Base-by-base conservation (phyloP, 2,888 invertebrate species). In the Leptopilina myrica region DNA sequence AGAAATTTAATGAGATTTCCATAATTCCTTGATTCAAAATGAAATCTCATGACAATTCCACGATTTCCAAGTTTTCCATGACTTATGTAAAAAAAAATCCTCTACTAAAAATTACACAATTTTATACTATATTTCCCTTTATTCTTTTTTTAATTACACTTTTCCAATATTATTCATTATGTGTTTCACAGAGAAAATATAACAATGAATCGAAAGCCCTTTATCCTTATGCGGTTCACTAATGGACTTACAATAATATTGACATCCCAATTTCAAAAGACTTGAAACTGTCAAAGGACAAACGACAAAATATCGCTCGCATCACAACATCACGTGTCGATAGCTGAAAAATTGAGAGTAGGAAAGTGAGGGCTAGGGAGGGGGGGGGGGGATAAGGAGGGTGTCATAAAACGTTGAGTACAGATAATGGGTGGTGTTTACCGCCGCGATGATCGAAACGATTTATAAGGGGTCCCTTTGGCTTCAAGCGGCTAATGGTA, bases 351-450 rank as follows among this genome's bases (percentile, higher is more conserved):
- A 73, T 53, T 53, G 76, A 20, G 20, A 20, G 20, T 0, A 1
- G 20, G 20, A 20, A 1, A 20, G 20, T 0, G 20, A 1, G 46
- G 62, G 49, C 20, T 9, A 15, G 62, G n/a, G 73, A 20, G 20
- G 9, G 69, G 15, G 46, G 40, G 49, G 69, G 15, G 46, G 40
- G 49, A 64, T 64, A 76, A 79, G 80, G 79, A 81, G 78, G 56
- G 73, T 26, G 33, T 33, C 73, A 33, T 73, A 73, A 53, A 81
- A 82, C 83, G 83, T 88, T 89, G 89, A 90, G 88, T 89, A 88
- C 82, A 87, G 88, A 89, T 89, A 90, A 89, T 90, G 82, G 88
- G 82, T 85, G 85, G 86, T 90, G 89, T 90, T 90, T 90, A 90
- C 89, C 88, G 88, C 86, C 84, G 84, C 84, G 87, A 88, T 89